Conservation (phyloP, 2,797 vertebrate genomes). For the Cebuella pygmaea region DNA sequence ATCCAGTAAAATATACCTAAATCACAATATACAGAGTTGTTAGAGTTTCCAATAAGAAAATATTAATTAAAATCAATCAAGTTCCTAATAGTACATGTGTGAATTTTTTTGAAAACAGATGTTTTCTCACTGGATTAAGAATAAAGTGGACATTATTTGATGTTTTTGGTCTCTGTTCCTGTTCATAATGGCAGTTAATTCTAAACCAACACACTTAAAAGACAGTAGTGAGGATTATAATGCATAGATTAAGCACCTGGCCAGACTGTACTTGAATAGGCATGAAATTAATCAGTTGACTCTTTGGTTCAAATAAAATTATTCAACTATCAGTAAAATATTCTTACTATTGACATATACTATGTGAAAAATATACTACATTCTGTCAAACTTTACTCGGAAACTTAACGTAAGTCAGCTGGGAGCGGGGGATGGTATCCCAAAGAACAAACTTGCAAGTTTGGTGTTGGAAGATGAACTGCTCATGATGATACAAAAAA, state of each 20-base stretch:
- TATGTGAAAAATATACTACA: not conserved
- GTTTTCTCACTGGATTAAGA: slow-evolving; percentile 24
- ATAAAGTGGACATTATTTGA: not conserved
- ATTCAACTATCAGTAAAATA: slow-evolving; percentile 12
- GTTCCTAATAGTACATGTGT: not conserved
- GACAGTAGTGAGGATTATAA: not conserved
- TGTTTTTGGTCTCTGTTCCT: slow-evolving; percentile 17
- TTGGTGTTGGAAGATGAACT: not conserved
- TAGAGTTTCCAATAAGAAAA: not conserved
- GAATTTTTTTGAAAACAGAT: slow-evolving; percentile 33
- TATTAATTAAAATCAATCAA: not conserved
- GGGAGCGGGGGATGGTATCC: not conserved
- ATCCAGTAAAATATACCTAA: not conserved
- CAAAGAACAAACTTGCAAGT: not conserved
- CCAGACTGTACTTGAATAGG: not conserved
- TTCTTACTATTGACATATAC: not conserved
- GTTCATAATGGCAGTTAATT: not conserved
- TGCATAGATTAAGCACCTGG: not conserved
- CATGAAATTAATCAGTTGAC: not conserved
- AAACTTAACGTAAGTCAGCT: not conserved
- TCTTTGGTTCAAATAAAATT: slow-evolving; percentile 12
- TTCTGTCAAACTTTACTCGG: not conserved
- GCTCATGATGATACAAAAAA: not conserved
- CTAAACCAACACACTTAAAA: not conserved
- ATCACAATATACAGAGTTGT: not conserved